Conservation (phyloP, 2,113 vertebrate species). For the human (Homo sapiens) region DNA sequence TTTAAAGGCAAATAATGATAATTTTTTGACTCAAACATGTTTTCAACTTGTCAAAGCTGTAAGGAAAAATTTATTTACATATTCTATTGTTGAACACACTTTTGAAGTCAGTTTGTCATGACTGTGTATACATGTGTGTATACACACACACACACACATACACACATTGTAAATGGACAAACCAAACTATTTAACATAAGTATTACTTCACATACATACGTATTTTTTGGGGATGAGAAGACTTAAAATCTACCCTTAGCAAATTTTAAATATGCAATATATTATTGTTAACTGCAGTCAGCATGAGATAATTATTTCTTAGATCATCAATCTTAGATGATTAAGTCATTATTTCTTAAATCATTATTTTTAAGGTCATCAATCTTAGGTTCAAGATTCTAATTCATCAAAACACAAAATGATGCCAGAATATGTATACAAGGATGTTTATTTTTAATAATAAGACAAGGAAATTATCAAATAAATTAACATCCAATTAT, state of each 20-base stretch:
- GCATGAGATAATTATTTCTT: background rate
- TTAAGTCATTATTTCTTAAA: too few relatives aligned
- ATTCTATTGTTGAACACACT: too few relatives aligned
- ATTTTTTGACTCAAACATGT: too few relatives aligned
- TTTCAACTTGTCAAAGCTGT: too few relatives aligned
- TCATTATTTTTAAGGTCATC: background rate
- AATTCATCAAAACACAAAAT: background rate
- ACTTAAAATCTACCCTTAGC: background rate
- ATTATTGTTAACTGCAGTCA: background rate
- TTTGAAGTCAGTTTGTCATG: background rate
- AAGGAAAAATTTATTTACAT: too few relatives aligned
- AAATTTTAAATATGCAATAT: background rate
- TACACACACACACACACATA: background rate
- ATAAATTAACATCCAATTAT: background rate
- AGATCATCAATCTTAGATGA: too few relatives aligned
- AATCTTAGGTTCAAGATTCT: background rate
- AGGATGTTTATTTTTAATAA: background rate
- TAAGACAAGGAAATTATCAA: background rate
- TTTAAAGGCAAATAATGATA: too few relatives aligned
- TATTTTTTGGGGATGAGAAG: background rate
- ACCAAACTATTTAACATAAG: background rate
- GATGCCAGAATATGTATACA: background rate
- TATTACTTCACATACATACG: background rate
- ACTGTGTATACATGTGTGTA: too few relatives aligned
- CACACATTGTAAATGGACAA: background rate